Evolutionary conservation across 2,113 vertebrate genomes (phyloP), one percentile per base, ranked within the genome.

Genomic region (Pangasianodon gigas): DNA sequence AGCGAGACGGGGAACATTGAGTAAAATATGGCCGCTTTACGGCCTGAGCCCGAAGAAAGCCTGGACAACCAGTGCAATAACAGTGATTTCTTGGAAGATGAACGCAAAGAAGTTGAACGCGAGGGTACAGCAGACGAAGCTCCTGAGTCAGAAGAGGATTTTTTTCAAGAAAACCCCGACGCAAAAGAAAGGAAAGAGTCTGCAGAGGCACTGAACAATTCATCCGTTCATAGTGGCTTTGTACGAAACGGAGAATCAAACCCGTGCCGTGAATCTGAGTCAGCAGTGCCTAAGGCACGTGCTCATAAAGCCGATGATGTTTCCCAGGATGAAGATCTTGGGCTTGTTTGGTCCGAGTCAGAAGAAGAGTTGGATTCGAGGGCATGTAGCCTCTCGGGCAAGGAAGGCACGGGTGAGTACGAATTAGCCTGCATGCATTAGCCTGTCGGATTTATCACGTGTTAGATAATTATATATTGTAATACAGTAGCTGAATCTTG

Each of bases 1-100:
- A 80, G 94, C 89, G 91, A 90, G 91, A 92, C 91, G 94, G 91
- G 94, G 92, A 92, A 52, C n/a, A 32, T 94, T 94, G 93, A 93
- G 93, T 91, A 93, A 94, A 96, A 96, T 89, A 96, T 96, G 96
- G 95, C 95, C 87, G 94, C 94, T 93, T 93, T 93, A 93, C 92
- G 93, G 81, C 86, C 94, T 87, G 94, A 94, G 87, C 92, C 93
- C 92, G 92, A 93, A 0, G 88, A 92, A 90, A 91, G 87, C 88
- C 91, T 91, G 87, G 91, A 94, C 86, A 90, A 88, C 77, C 19
- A 88, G 88, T 86, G 93, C 91, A 90, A 87, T 93, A 91, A 93
- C 69, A 86, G 89, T 81, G 58, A 89, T 89, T 77, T 90, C 79
- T 58, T 86, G 89, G 92, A 86, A 81, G 83, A 83, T 46, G 75